A percentile compares a stretch with the other conserved stretches of the same genome.
Conservation (phyloP, 2,888 invertebrate species). For the Ophion obscuratus region DNA sequence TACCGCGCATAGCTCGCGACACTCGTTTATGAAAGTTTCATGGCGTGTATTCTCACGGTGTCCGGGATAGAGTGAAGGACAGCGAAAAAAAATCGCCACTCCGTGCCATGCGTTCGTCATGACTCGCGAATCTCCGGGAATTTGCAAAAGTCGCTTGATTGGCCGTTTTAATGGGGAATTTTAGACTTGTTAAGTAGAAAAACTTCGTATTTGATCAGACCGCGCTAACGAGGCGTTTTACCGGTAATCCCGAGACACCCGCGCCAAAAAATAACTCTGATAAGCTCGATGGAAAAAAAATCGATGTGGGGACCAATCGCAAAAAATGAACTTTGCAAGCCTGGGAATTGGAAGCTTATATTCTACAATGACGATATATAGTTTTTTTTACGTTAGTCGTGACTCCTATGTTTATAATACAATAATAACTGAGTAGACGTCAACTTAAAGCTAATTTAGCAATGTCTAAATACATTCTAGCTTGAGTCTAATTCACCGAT, state of each 20-base stretch:
- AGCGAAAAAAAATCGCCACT: constrained; percentile 11
- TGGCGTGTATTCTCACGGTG: constrained; percentile 60
- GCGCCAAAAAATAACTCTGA: not conserved
- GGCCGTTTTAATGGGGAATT: not conserved
- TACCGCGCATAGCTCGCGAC: constrained; percentile 76
- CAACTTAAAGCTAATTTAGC: no score
- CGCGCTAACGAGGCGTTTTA: not conserved
- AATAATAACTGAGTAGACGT: not conserved
- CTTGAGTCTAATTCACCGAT: no score
- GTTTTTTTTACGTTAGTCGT: not conserved
- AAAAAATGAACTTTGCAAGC: no score
- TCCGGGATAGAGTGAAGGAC: constrained; percentile 8
- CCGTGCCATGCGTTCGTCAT: not conserved
- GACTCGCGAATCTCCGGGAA: not conserved
- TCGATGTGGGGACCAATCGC: no score
- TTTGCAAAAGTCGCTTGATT: not conserved
- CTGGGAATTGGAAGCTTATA: not conserved
- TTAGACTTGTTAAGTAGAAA: constrained; percentile 8
- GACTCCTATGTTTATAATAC: not conserved
- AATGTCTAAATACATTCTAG: no score
- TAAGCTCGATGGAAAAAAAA: not conserved
- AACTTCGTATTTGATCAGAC: not conserved
- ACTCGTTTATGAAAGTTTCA: constrained; percentile 79
- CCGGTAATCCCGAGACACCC: not conserved
- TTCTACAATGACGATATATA: not conserved